Conservation (phyloP, 2,113 vertebrate species). For the Poeciliopsis retropinna region DNA sequence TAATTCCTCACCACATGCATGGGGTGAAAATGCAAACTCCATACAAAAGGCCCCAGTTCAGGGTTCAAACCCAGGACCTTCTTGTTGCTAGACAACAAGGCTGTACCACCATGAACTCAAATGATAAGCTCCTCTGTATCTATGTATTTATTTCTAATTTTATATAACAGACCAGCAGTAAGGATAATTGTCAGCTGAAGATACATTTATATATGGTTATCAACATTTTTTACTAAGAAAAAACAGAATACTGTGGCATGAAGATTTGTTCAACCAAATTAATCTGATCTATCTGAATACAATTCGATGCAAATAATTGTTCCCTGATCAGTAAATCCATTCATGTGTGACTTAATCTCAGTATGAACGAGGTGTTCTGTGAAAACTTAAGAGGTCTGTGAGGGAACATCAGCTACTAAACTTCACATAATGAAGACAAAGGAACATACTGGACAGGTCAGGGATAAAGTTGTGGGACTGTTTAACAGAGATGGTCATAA, state of each 20-base stretch:
- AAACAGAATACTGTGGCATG: neutral
- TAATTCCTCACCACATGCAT: neutral
- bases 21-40: too few species aligned
- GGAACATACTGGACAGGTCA: neutral
- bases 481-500: too few species aligned
- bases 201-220: too few species aligned
- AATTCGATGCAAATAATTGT: too few species aligned
- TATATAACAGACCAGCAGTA: too few species aligned
- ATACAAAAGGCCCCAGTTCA: too few species aligned
- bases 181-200: too few species aligned
- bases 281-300: too few species aligned
- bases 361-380: neutral
- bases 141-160: too few species aligned
- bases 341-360: neutral
- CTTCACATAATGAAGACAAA: neutral
- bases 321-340: neutral
- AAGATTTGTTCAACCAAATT: neutral
- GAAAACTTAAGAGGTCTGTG: neutral
- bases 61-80: too few species aligned
- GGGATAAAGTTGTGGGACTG: too few species aligned
- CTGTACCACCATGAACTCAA: neutral
- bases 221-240: neutral
- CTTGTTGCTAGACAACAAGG: neutral
- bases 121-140: neutral
- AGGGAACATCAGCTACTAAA: neutral